phyloP scores from a whole-genome alignment of 2,797 vertebrate species.

The Clamator glandarius region DNA sequence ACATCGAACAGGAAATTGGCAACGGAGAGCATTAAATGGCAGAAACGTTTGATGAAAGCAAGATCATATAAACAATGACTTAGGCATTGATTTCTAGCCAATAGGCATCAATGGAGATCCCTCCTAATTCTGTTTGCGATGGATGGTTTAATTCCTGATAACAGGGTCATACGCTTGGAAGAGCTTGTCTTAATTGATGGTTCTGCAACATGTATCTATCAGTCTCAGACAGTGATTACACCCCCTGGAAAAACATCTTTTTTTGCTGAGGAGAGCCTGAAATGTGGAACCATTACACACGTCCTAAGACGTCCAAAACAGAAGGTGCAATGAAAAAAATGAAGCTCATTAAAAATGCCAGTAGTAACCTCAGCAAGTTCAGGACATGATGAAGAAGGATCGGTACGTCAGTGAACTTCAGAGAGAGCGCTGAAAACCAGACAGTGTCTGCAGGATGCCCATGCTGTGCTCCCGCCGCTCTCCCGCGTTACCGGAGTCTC shows the following conservation, averaged over 20 bases:
- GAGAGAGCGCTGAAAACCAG: not conserved
- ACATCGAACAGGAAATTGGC: not conserved
- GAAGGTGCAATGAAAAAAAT: slow-evolving; percentile 45
- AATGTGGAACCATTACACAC: slow-evolving; percentile 22
- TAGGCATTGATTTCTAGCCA: slow-evolving; percentile 30
- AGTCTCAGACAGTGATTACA: slow-evolving; percentile 50
- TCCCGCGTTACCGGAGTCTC: not conserved
- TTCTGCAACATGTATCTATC: slow-evolving; percentile 25
- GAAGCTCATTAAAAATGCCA: slow-evolving; percentile 45
- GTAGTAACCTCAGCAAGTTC: slow-evolving; percentile 10
- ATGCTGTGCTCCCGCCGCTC: not conserved
- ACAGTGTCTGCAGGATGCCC: not conserved
- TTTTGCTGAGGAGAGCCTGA: slow-evolving; percentile 29
- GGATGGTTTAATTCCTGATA: slow-evolving; percentile 49
- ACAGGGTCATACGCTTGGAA: slow-evolving; percentile 15
- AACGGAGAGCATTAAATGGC: not conserved
- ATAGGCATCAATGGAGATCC: slow-evolving; percentile 15
- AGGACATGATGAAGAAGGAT: slow-evolving; percentile 20
- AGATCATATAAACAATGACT: slow-evolving; percentile 21
- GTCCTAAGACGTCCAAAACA: slow-evolving; percentile 9
- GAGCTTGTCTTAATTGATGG: slow-evolving; percentile 38
- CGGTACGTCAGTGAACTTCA: not conserved
- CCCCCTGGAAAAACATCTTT: slow-evolving; percentile 48
- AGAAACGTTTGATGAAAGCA: slow-evolving; percentile 17
- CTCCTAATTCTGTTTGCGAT: not conserved